Percentiles rank a stretch among this genome's conserved stretches.
Evolutionary conservation across 2,797 vertebrate genomes (phyloP).

Genomic region (Micropoecilia bifurca): DNA sequence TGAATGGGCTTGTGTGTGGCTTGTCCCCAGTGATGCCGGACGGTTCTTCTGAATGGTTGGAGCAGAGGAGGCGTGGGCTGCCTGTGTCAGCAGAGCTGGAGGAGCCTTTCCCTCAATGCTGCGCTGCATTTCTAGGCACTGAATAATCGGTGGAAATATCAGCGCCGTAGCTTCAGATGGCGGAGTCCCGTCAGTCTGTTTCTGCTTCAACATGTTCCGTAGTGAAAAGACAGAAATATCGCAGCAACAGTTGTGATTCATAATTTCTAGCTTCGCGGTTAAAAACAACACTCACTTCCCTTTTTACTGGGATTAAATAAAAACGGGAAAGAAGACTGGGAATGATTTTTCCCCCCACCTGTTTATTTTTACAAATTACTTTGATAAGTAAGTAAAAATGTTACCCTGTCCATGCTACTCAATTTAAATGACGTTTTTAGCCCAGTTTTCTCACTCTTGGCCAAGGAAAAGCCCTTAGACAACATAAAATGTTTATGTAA

Average conservation of each 20-base stretch:
- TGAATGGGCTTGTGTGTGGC: neutral
- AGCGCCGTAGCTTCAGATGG: neutral
- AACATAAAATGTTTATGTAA: neutral
- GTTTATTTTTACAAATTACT: too few relatives aligned
- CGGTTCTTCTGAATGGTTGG: slow-evolving; percentile 49
- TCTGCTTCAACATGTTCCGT: too few relatives aligned
- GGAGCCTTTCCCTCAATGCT: slow-evolving; percentile 30
- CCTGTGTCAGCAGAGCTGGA: slow-evolving; percentile 38
- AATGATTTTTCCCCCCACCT: neutral
- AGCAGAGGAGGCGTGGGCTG: slow-evolving; percentile 64
- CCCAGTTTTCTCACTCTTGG: neutral
- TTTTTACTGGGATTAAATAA: neutral
- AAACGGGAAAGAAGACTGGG: neutral
- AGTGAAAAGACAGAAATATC: neutral
- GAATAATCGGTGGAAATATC: neutral
- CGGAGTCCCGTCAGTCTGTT: neutral
- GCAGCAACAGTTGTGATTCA: neutral
- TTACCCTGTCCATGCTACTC: neutral
- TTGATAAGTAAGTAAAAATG: neutral
- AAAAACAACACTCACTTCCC: neutral
- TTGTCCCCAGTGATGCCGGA: slow-evolving; percentile 1
- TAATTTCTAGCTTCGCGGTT: neutral
- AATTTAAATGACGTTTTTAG: neutral
- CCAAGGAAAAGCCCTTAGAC: neutral
- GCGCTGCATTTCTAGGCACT: slow-evolving; percentile 42